Evolutionary conservation across 2,113 vertebrate genomes (phyloP).

Genomic region (Aramus guarauna): DNA sequence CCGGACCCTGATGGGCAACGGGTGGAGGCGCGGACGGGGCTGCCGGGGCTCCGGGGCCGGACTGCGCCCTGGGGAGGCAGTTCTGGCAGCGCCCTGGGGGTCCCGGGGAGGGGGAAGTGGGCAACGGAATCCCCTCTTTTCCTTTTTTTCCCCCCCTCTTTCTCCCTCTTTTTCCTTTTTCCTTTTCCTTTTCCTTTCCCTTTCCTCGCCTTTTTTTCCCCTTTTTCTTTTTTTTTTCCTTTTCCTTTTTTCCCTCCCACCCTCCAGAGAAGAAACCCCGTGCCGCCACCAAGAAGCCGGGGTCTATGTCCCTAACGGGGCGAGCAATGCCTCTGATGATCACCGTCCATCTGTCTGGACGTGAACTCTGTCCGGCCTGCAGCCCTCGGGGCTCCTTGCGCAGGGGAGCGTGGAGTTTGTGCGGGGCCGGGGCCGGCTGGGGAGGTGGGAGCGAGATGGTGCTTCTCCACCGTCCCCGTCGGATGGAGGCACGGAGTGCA

Average conservation of each 20-base stretch:
- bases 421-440: too few species aligned
- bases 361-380: neutral
- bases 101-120: neutral
- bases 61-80: neutral
- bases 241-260: accelerated
- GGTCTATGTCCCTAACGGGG: accelerated
- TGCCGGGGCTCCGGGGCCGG: neutral
- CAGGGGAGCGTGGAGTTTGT: neutral
- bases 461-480: neutral
- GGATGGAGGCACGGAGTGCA: neutral
- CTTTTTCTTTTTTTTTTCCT: neutral
- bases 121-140: neutral
- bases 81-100: too few species aligned
- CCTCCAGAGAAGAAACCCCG: neutral
- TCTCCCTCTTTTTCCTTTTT: too few species aligned
- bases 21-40: neutral
- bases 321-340: neutral
- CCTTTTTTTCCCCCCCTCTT: too few species aligned
- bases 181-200: neutral
- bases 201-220: accelerated
- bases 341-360: accelerated
- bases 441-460: accelerated
- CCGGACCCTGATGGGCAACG: too few species aligned
- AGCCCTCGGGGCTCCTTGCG: neutral
- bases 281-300: accelerated